Evolutionary conservation across 1,140 invertebrate species (phyloP).

Genomic region (Papilio xuthus): DNA sequence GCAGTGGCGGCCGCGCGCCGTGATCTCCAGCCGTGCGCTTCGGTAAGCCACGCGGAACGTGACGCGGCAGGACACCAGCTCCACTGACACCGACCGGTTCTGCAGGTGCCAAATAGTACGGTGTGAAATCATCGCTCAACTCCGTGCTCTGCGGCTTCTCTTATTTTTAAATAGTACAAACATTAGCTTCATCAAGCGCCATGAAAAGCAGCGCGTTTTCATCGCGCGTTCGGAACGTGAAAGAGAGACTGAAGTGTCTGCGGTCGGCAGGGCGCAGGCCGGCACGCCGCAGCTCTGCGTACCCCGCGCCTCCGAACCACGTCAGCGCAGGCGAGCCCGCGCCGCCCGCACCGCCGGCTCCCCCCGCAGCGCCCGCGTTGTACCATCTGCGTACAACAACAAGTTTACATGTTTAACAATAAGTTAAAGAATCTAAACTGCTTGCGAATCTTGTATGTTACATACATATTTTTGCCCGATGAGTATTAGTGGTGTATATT

Average conservation of each 20-base stretch:
- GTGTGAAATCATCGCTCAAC: too few relatives aligned
- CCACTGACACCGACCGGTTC: conserved; percentile 90
- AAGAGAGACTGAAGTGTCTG: conserved; percentile 88
- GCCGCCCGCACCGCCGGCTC: conserved; percentile 34
- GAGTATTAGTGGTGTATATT: not conserved
- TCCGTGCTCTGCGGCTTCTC: not conserved
- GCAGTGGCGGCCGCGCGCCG: conserved; percentile 89
- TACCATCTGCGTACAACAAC: conserved; percentile 56
- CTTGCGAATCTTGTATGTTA: not conserved
- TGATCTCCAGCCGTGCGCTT: conserved; percentile 85
- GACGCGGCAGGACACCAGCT: conserved; percentile 88
- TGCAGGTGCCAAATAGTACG: conserved; percentile 54
- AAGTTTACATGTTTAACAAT: not conserved
- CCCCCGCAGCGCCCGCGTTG: conserved; percentile 40
- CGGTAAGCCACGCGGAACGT: conserved; percentile 89
- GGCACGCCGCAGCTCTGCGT: conserved; percentile 85
- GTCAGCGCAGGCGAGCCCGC: conserved; percentile 54
- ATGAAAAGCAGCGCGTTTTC: conserved; percentile 94
- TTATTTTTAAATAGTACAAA: conserved; percentile 44
- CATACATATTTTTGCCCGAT: too few relatives aligned
- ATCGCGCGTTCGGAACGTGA: conserved; percentile 93
- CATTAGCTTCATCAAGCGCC: conserved; percentile 87
- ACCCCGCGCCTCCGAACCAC: conserved; percentile 89
- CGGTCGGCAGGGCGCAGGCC: conserved; percentile 85
- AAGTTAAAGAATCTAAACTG: not conserved